Base-by-base conservation (phyloP, 2,888 invertebrate species). In the Stomorhina lunata region DNA sequence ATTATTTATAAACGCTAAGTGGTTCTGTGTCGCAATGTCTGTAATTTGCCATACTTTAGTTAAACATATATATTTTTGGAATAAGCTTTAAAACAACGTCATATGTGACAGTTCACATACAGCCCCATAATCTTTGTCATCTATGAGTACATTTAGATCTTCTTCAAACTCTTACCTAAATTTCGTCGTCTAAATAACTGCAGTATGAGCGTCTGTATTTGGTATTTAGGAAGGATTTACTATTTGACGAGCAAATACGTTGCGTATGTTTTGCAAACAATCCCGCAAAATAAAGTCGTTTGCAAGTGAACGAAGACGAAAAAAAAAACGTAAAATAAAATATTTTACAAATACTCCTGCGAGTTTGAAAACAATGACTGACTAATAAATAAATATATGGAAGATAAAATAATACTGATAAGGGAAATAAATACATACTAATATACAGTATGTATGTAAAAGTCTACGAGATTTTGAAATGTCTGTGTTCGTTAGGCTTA, bases 1-100 rank as follows among this genome's bases (percentile, higher is more conserved):
- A 75, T 82, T 69, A 82, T 75, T 82, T 82, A 79, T 79, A 43
- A 65, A 40, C 17, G 45, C 34, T 73, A 57, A 79, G 73, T 72
- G 73, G 17, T 65, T 37, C 48, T 69, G 61, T 55, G 32, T 48
- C 45, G 3, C 29, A 57, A 65, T 65, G 4, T 17, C 10, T 50
- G 55, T 15, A n/a, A n/a, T n/a, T n/a, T n/a, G n/a, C n/a, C n/a
- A n/a, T n/a, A n/a, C 40, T 71, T 2, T 63, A 22, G 17, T 25
- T n/a, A 12, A 4, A 40, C 20, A 9, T 34, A 22, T 61, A 25
- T 34, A n/a, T 59, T 57, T 43, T 15, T 22, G 43, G 37, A 29
- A 55, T 61, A 32, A 66, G 81, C 66, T 53, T 76, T 59, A 81
- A 69, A n/a, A 59, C 32, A 61, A 50, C 37, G 55, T 61, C 81